Evolutionary conservation across 2,797 vertebrate species (phyloP).

Genomic region (Ctenopoma kingsleyae): DNA sequence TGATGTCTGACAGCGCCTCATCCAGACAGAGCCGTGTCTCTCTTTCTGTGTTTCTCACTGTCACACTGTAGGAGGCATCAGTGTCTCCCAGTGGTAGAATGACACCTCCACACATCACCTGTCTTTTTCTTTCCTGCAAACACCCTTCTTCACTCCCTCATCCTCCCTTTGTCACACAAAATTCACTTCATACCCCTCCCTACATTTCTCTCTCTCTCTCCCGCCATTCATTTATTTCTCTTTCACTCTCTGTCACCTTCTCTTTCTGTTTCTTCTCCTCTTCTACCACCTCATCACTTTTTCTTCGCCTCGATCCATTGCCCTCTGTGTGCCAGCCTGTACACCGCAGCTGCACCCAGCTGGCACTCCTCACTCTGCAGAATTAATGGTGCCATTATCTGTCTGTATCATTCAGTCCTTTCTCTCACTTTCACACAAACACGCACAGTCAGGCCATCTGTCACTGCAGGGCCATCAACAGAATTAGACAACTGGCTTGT

Average conservation of each 20-base stretch:
- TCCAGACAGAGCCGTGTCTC: background rate
- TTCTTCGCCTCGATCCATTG: background rate
- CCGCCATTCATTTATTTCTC: background rate
- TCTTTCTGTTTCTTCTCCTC: slow-evolving; percentile 18
- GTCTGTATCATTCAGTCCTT: slow-evolving; percentile 57
- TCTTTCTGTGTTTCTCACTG: background rate
- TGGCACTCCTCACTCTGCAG: slow-evolving; percentile 73
- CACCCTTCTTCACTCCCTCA: slow-evolving; percentile 11
- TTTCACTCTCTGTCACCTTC: slow-evolving; percentile 1
- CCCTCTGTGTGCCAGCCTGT: slow-evolving; percentile 68
- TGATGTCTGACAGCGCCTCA: background rate
- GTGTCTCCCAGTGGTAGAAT: slow-evolving; percentile 5
- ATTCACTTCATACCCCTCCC: background rate
- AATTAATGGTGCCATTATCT: slow-evolving; percentile 81
- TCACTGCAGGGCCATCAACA: slow-evolving; percentile 28
- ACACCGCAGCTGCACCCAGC: slow-evolving; percentile 75
- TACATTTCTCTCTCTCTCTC: background rate
- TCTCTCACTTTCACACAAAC: slow-evolving; percentile 37
- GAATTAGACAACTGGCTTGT: background rate
- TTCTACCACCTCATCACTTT: slow-evolving; percentile 33
- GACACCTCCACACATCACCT: slow-evolving; percentile 14
- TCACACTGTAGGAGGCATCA: slow-evolving; percentile 1
- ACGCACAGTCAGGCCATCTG: slow-evolving; percentile 50
- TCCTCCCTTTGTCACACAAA: background rate
- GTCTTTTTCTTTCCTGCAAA: slow-evolving; percentile 7